These are phyloP conservation scores for Geotria australis DNA, from an alignment of 2,797 vertebrate genomes.

Conservation along the genomic window DNA sequence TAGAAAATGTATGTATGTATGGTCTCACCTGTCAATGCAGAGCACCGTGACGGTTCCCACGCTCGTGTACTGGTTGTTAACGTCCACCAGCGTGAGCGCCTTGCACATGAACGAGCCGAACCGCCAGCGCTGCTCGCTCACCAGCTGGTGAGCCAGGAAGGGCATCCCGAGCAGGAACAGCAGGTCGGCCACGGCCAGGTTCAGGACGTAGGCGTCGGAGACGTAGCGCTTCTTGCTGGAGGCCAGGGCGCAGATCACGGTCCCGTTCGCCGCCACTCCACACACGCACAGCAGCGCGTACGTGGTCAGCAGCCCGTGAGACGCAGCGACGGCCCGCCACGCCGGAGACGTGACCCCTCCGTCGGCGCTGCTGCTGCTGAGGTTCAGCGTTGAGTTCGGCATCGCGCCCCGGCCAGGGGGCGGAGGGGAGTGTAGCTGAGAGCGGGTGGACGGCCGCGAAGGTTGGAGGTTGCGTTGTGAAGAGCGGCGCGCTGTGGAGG, in stretches of 20 bases:
- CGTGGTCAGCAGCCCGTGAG: neutral
- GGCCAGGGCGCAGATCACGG: conserved; percentile 21
- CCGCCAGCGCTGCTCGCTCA: conserved; percentile 29
- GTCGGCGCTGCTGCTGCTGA: too few relatives aligned
- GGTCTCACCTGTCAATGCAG: conserved; percentile 30
- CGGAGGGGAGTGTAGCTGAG: too few relatives aligned
- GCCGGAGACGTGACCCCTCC: too few relatives aligned
- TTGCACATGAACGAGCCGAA: conserved; percentile 42
- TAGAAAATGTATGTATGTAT: too few relatives aligned
- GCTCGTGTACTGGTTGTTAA: conserved; percentile 38
- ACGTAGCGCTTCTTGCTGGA: conserved; percentile 34
- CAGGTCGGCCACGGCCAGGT: conserved; percentile 30
- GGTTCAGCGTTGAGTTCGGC: too few relatives aligned
- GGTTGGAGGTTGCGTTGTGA: too few relatives aligned
- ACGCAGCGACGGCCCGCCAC: too few relatives aligned
- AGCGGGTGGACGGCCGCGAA: too few relatives aligned
- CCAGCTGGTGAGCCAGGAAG: conserved; percentile 37
- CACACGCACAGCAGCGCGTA: conserved; percentile 5
- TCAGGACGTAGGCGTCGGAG: conserved; percentile 33
- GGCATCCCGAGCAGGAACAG: conserved; percentile 35
- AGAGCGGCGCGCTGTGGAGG: too few relatives aligned
- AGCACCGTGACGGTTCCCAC: conserved; percentile 32
- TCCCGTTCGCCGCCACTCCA: conserved; percentile 4
- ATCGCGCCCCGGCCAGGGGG: too few relatives aligned
- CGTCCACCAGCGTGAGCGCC: conserved; percentile 32